Percentiles rank a stretch among this genome's conserved stretches.
Evolutionary conservation across 1,140 invertebrate genomes (phyloP).

Genomic region (Bursaphelenchus mucronatus): DNA sequence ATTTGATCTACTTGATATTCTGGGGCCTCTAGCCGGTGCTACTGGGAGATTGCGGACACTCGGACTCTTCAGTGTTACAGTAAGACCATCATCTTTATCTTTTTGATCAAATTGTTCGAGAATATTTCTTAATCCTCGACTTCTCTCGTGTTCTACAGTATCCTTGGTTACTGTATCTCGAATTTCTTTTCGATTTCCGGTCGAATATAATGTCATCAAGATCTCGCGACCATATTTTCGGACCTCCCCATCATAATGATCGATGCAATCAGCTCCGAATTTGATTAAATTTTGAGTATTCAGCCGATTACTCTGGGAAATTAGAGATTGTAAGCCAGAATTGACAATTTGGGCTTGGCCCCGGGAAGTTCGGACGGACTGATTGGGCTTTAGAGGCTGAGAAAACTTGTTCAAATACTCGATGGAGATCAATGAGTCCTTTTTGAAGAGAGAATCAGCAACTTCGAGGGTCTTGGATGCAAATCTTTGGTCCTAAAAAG

Average conservation of each 20-base stretch:
- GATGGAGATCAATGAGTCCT: background rate
- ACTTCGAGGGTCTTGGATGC: too few relatives aligned
- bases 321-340: constrained; percentile 14
- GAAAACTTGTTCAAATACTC: constrained; percentile 24
- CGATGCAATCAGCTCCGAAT: constrained; percentile 21
- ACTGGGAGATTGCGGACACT: too few relatives aligned
- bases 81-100: too few relatives aligned
- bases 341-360: constrained; percentile 25
- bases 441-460: too few relatives aligned
- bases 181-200: constrained; percentile 20
- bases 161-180: background rate
- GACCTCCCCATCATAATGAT: constrained; percentile 23
- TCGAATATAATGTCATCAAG: constrained; percentile 7
- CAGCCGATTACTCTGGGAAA: constrained; percentile 12
- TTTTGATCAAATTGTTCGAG: too few relatives aligned
- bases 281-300: constrained; percentile 14
- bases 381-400: constrained; percentile 18
- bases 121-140: too few relatives aligned
- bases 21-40: too few relatives aligned
- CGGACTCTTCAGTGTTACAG: too few relatives aligned
- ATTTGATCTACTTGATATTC: too few relatives aligned
- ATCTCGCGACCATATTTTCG: constrained; percentile 21
- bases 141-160: too few relatives aligned
- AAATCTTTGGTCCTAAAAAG: too few relatives aligned
- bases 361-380: constrained; percentile 18